Evolutionary conservation across 2,888 invertebrate species (phyloP), one percentile per base, ranked within the genome.

Genomic region (Latrodectus hesperus): DNA sequence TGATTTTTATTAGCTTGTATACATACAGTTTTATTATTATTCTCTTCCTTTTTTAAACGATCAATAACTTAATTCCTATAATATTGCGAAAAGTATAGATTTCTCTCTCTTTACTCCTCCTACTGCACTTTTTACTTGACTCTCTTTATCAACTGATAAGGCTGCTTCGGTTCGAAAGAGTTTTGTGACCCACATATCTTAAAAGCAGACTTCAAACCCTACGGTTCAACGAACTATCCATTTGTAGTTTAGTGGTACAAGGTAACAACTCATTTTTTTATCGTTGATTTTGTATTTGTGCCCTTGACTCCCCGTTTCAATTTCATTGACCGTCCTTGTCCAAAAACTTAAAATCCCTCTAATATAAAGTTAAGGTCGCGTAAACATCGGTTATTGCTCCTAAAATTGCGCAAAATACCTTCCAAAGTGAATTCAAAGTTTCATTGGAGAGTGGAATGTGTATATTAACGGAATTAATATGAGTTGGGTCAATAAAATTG

Each of bases 181-280:
- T 60, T 64, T 76, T 84, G 72, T 84, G 84, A 84, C 84, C 84
- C 84, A 84, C 74, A 74, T 82, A 38, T 22, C 22, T 22, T 11
- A 51, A 17, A 72, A 38, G 70, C 22, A 64, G 83, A 68, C 51
- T 76, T 26, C 64, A 16, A 51, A n/a, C 52, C 52, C 78, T 67
- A 76, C 38, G 38, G 86, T 87, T 87, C 86, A 87, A 81, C 76
- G 86, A 87, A 87, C 86, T 87, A 22, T 67, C 77, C 77, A 52
- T 81, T 87, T 87, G 81, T 87, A 82, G 86, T 82, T 87, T 87
- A 87, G 81, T 87, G 86, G 86, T 82, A 87, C 86, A 87, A 87
- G 86, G 86, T 87, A 82, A 80, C 76, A 64, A 71, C 53, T 76
- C 55, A 72, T 22, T 71, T 51, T 80, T 75, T 68, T 79, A 60